These are phyloP conservation scores for Azemiops feae DNA, from an alignment of 2,113 vertebrate genomes.

Conservation along the genomic window DNA sequence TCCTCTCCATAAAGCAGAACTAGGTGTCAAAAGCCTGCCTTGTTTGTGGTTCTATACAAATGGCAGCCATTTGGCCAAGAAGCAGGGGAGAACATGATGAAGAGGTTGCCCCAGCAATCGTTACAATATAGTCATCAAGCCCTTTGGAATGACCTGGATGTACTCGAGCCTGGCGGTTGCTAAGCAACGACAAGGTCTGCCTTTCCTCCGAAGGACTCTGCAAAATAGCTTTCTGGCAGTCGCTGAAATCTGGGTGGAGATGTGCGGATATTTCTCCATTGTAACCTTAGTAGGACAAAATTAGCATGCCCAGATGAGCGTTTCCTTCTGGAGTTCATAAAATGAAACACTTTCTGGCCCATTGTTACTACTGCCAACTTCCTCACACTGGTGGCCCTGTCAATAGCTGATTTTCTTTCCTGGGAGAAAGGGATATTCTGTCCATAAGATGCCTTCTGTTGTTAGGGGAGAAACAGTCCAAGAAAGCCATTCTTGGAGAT, in stretches of 20 bases:
- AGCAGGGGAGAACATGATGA: neutral
- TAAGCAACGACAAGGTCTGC: neutral
- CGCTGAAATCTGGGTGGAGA: neutral
- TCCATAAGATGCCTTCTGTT: constrained; percentile 56
- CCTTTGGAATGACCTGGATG: constrained; percentile 3
- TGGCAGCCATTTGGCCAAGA: neutral
- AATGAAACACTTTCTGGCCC: constrained; percentile 21
- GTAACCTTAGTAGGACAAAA: neutral
- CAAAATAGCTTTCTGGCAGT: constrained; percentile 11
- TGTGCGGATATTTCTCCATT: neutral
- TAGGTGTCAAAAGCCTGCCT: neutral
- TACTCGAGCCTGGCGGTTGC: constrained; percentile 1
- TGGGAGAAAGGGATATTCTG: constrained; percentile 45
- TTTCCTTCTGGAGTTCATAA: neutral
- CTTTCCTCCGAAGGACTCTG: neutral
- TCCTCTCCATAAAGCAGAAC: neutral
- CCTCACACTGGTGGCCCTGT: neutral
- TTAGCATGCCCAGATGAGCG: neutral
- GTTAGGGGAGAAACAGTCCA: constrained; percentile 38
- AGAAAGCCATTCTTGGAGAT: neutral
- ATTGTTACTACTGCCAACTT: neutral
- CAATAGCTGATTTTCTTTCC: constrained; percentile 32
- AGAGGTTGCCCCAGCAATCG: neutral
- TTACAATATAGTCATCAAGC: neutral
- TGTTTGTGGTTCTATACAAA: neutral